A percentile compares a stretch with the other conserved stretches of the same genome.
These are phyloP conservation scores for Paradoxurus hermaphroditus DNA, from an alignment of 2,113 vertebrate species.

Conservation along the genomic window DNA sequence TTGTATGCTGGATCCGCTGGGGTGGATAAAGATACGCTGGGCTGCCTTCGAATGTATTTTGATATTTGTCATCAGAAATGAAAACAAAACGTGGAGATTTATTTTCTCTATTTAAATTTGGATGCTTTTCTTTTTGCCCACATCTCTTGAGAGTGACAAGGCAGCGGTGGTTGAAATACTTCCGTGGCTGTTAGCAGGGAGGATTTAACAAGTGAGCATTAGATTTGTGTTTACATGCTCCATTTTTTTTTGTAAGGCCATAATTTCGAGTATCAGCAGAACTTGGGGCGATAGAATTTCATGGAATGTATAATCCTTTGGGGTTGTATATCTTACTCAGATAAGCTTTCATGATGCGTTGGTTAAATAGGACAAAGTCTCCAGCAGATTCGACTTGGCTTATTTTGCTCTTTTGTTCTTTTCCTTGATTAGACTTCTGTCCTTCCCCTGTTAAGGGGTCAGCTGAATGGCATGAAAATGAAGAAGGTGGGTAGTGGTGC, in stretches of 20 bases:
- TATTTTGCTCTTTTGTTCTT: slow-evolving; percentile 30
- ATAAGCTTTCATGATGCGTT: neutral
- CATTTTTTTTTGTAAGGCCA: neutral
- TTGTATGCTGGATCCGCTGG: neutral
- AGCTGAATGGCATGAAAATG: neutral
- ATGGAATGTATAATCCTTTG: slow-evolving; percentile 14
- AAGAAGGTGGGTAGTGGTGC: too few species aligned
- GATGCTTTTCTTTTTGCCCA: neutral
- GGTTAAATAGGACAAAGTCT: neutral
- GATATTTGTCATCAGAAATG: neutral
- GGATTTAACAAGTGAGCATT: neutral
- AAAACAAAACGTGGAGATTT: neutral
- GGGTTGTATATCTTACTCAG: slow-evolving; percentile 24
- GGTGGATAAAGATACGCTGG: neutral
- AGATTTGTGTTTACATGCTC: neutral
- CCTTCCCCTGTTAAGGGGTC: neutral
- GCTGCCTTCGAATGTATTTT: neutral
- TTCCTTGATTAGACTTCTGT: neutral
- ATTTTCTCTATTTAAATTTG: slow-evolving; percentile 1
- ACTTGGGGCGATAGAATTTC: slow-evolving; percentile 26
- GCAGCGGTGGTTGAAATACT: neutral
- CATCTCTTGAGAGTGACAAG: neutral
- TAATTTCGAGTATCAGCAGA: slow-evolving; percentile 11
- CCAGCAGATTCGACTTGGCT: neutral
- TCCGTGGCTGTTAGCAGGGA: neutral